phyloP scores from a whole-genome alignment of 2,113 vertebrate species.

The Montifringilla adamsi region DNA sequence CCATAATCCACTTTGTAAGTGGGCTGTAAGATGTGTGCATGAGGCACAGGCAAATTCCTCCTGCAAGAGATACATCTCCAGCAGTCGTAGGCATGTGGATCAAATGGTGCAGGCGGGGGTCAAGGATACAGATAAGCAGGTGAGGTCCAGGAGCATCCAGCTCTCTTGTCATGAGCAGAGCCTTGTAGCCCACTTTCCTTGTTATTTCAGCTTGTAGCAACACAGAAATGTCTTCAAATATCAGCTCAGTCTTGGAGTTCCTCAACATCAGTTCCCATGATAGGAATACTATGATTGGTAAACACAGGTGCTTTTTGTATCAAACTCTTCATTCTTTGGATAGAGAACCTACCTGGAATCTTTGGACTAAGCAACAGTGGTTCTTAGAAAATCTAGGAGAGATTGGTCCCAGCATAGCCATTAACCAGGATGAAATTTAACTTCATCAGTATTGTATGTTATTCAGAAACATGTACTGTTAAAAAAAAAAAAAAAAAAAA shows the following conservation, averaged over 20 bases:
- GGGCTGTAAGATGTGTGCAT: slow-evolving; percentile 49
- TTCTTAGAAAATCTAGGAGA: not conserved
- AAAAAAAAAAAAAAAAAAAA: not conserved
- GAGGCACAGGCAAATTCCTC: slow-evolving; percentile 72
- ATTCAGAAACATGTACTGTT: not conserved
- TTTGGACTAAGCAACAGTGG: not conserved
- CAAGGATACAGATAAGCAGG: slow-evolving; percentile 69
- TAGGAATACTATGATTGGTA: not conserved
- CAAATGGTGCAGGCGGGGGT: slow-evolving; percentile 68
- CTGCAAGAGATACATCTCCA: slow-evolving; percentile 42
- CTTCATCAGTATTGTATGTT: not conserved
- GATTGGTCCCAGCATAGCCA: not conserved
- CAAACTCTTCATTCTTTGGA: not conserved
- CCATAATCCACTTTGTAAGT: slow-evolving; percentile 70
- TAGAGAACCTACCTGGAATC: not conserved
- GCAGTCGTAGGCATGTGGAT: slow-evolving; percentile 33
- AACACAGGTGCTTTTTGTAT: not conserved
- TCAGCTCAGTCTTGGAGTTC: slow-evolving; percentile 3
- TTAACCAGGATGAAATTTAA: not conserved
- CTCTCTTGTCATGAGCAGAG: not conserved
- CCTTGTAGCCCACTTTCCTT: not conserved
- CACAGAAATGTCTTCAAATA: slow-evolving; percentile 30
- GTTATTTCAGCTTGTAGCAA: not conserved
- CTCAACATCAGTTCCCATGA: not conserved
- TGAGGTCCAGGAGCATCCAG: not conserved